Percentiles rank a stretch among this genome's conserved stretches.
These are phyloP conservation scores for Eupithecia inturbata DNA, from an alignment of 2,888 invertebrate species.

Conservation along the genomic window DNA sequence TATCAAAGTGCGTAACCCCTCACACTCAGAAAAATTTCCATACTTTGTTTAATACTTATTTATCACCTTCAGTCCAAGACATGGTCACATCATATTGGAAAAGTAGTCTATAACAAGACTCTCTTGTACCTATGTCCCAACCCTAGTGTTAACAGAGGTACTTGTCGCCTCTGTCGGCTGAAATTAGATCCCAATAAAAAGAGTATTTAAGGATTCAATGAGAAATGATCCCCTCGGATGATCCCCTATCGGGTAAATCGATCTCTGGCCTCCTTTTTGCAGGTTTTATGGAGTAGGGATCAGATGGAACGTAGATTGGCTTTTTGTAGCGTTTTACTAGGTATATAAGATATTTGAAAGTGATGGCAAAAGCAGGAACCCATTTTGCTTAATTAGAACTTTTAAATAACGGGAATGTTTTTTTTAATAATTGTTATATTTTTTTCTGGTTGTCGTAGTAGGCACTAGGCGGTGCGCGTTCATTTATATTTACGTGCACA, in stretches of 20 bases:
- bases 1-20: too few species aligned
- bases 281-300: slow-evolving; percentile 17
- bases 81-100: not conserved
- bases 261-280: slow-evolving; percentile 13
- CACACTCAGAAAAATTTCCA: too few species aligned
- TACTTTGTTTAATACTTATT: too few species aligned
- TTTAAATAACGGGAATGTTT: too few species aligned
- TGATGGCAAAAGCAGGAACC: too few species aligned
- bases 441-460: too few species aligned
- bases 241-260: slow-evolving; percentile 12
- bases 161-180: slow-evolving; percentile 44
- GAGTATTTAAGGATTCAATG: slow-evolving; percentile 48
- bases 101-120: not conserved
- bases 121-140: not conserved
- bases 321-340: not conserved
- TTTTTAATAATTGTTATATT: too few species aligned
- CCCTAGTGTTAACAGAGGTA: slow-evolving; percentile 33
- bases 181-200: slow-evolving; percentile 57
- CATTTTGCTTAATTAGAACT: too few species aligned
- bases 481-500: too few species aligned
- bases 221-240: slow-evolving; percentile 44
- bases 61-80: not conserved
- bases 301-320: not conserved
- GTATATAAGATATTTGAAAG: not conserved
- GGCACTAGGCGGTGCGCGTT: too few species aligned